These are phyloP conservation scores for Dendrolimus pini DNA, from an alignment of 2,888 invertebrate species.

Conservation along the genomic window DNA sequence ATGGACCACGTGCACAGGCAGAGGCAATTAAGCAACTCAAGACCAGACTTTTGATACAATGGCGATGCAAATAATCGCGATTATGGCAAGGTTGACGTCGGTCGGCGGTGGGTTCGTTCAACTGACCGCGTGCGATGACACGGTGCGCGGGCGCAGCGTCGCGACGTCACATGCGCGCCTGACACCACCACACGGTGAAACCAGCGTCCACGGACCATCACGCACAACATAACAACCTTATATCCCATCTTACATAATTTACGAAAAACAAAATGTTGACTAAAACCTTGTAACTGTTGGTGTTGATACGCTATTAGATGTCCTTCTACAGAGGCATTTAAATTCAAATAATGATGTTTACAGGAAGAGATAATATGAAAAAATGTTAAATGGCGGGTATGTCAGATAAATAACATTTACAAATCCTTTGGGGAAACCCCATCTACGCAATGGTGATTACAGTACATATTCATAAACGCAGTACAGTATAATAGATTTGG, in stretches of 20 bases:
- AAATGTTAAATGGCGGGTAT: not conserved
- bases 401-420: slow-evolving; percentile 4
- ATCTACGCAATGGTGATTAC: not conserved
- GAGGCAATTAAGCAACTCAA: not conserved
- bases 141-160: slow-evolving; percentile 61
- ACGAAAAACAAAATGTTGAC: no score
- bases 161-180: slow-evolving; percentile 44
- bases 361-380: slow-evolving; percentile 2
- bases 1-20: slow-evolving; percentile 14
- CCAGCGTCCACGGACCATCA: not conserved
- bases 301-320: not conserved
- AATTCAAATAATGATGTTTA: slow-evolving; percentile 4
- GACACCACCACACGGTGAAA: slow-evolving; percentile 20
- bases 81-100: slow-evolving; percentile 75
- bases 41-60: slow-evolving; percentile 51
- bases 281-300: not conserved
- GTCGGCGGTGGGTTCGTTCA: slow-evolving; percentile 71
- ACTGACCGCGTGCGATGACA: slow-evolving; percentile 76
- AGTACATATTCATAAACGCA: not conserved
- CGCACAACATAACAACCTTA: no score
- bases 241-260: no score
- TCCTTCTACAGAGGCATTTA: not conserved
- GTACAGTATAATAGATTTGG: slow-evolving; percentile 5
- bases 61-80: slow-evolving; percentile 74
- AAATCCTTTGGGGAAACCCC: slow-evolving; percentile 13